Evolutionary conservation across 2,113 vertebrate species (phyloP).

Genomic region (Abramis brama): DNA sequence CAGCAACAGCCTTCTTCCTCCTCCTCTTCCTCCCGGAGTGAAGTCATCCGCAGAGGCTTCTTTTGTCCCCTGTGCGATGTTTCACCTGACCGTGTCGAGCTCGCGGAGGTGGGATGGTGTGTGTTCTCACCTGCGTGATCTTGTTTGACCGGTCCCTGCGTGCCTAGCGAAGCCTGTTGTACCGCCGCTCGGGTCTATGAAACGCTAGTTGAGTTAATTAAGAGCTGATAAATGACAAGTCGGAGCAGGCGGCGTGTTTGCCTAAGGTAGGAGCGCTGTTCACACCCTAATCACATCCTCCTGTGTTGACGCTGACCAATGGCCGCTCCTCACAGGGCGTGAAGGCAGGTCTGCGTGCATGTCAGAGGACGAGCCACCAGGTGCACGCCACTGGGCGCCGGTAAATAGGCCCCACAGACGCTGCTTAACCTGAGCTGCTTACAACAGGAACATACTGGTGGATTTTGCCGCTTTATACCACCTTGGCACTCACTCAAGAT

Average conservation of each 20-base stretch:
- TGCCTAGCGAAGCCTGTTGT: constrained; percentile 54
- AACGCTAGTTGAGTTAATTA: constrained; percentile 69
- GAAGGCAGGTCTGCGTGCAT: constrained; percentile 15
- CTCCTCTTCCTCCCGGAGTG: constrained; percentile 30
- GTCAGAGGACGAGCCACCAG: constrained; percentile 36
- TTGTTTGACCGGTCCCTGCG: constrained; percentile 18
- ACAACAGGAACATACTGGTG: constrained; percentile 69
- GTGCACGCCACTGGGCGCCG: constrained; percentile 66
- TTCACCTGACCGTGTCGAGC: constrained; percentile 8
- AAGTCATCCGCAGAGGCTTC: constrained; percentile 41
- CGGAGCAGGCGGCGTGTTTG: constrained; percentile 69
- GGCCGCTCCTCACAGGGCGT: constrained; percentile 49
- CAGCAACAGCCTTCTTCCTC: constrained; percentile 62
- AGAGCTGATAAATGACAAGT: constrained; percentile 75
- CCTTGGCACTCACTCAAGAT: constrained; percentile 15
- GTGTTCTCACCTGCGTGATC: constrained; percentile 46
- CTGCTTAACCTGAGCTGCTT: constrained; percentile 77
- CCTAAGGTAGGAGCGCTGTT: constrained; percentile 74
- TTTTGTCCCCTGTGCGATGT: constrained; percentile 15
- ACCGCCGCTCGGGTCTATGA: constrained; percentile 49
- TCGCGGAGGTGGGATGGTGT: neutral
- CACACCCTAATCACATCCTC: constrained; percentile 70
- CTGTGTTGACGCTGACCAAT: constrained; percentile 64
- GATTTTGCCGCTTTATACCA: constrained; percentile 65
- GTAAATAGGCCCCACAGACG: constrained; percentile 70